Evolutionary conservation across 2,888 invertebrate species (phyloP).

Genomic region (Serrognathus titanus): DNA sequence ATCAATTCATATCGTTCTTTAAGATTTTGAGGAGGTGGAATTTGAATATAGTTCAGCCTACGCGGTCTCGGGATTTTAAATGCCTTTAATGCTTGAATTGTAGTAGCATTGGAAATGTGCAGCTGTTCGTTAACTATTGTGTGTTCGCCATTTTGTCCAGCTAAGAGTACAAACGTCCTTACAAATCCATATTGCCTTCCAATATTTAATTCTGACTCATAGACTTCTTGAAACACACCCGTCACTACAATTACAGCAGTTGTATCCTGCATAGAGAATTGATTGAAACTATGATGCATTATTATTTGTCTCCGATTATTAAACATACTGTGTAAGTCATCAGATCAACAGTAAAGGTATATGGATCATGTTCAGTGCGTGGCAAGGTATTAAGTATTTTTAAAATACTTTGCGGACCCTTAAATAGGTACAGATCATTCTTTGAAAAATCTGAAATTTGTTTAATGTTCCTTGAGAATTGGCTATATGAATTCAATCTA

Average conservation of each 20-base stretch:
- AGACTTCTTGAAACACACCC: conserved; percentile 64
- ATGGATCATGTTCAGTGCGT: conserved; percentile 61
- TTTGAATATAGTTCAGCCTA: conserved; percentile 12
- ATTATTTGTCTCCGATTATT: not conserved
- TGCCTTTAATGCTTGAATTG: conserved; percentile 30
- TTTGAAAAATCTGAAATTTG: conserved; percentile 43
- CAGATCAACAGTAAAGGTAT: conserved; percentile 66
- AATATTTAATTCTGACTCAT: conserved; percentile 49
- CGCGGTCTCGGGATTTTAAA: conserved; percentile 33
- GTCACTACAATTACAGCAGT: conserved; percentile 57
- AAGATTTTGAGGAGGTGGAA: conserved; percentile 28
- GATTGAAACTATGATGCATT: too few relatives aligned
- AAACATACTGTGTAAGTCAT: conserved; percentile 57
- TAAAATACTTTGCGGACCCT: conserved; percentile 44
- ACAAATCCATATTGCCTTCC: conserved; percentile 56
- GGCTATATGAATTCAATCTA: conserved; percentile 44
- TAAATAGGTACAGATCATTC: conserved; percentile 34
- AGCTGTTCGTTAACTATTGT: conserved; percentile 67
- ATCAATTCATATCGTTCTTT: conserved; percentile 35
- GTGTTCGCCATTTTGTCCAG: conserved; percentile 52
- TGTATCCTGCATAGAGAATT: conserved; percentile 35
- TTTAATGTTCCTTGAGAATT: conserved; percentile 51
- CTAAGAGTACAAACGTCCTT: conserved; percentile 56
- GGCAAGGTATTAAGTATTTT: conserved; percentile 56
- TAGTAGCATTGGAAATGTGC: conserved; percentile 54